phyloP scores from a whole-genome alignment of 2,888 invertebrate genomes.

The Tetramorium bicarinatum region DNA sequence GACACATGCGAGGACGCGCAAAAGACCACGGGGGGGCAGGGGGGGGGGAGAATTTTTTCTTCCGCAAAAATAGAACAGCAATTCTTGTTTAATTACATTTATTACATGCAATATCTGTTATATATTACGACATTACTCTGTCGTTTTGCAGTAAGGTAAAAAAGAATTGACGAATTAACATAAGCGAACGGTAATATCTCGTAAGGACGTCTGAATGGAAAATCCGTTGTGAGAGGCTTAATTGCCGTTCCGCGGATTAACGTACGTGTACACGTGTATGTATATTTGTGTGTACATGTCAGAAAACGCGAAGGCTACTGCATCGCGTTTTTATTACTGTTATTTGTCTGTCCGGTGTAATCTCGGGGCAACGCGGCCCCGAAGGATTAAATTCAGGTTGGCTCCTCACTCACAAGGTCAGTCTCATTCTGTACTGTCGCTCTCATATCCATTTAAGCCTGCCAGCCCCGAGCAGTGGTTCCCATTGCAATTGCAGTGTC shows the following conservation, averaged over 20 bases:
- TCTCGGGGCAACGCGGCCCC: conserved; percentile 76
- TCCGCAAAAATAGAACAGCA: background rate
- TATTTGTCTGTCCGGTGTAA: conserved; percentile 81
- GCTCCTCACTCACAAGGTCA: conserved; percentile 80
- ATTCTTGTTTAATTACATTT: background rate
- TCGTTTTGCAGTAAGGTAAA: background rate
- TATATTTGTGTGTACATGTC: conserved; percentile 57
- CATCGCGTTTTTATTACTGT: conserved; percentile 74
- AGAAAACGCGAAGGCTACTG: conserved; percentile 59
- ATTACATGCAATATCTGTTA: background rate
- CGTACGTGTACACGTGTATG: conserved; percentile 51
- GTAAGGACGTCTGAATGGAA: conserved; percentile 19
- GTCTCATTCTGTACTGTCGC: conserved; percentile 75
- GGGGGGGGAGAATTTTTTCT: background rate
- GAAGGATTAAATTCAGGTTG: conserved; percentile 83
- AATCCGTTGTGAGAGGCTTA: conserved; percentile 37
- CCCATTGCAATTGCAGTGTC: conserved; percentile 33
- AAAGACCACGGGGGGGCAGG: background rate
- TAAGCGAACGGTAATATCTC: conserved; percentile 21
- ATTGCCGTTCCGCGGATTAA: conserved; percentile 60
- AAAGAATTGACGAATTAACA: conserved; percentile 1
- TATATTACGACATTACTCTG: background rate
- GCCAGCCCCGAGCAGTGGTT: conserved; percentile 66
- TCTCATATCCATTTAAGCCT: conserved; percentile 73
- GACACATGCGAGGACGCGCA: background rate